phyloP scores from a whole-genome alignment of 2,888 invertebrate genomes.

The Rhagium mordax region DNA sequence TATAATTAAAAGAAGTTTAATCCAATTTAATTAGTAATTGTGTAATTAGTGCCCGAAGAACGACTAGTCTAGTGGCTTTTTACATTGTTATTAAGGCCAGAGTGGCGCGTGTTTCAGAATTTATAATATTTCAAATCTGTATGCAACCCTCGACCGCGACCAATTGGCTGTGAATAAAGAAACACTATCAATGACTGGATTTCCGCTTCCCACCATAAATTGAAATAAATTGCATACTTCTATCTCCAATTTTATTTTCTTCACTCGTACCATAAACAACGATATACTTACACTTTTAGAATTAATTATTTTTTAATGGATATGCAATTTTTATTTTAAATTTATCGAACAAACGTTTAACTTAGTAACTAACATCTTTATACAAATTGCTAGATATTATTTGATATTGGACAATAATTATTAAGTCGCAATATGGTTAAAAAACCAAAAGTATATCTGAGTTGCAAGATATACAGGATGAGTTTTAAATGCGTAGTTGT shows the following conservation, averaged over 20 bases:
- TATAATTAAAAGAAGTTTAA: conserved; percentile 35
- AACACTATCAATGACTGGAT: conserved; percentile 36
- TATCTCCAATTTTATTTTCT: background rate
- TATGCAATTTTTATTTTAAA: too few species aligned
- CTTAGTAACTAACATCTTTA: too few species aligned
- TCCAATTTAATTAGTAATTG: conserved; percentile 44
- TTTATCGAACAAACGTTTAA: too few species aligned
- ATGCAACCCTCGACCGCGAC: conserved; percentile 61
- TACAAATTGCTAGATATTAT: too few species aligned
- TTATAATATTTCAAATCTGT: conserved; percentile 64
- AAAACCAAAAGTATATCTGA: too few species aligned
- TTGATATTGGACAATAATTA: too few species aligned
- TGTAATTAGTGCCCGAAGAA: conserved; percentile 40
- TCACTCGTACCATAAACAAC: background rate
- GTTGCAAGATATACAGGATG: too few species aligned
- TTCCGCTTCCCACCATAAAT: conserved; percentile 21
- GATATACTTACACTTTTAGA: too few species aligned
- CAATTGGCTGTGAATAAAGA: conserved; percentile 63
- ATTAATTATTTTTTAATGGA: too few species aligned
- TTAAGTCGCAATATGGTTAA: too few species aligned
- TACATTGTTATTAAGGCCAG: conserved; percentile 58
- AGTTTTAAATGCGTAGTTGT: too few species aligned
- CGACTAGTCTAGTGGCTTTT: conserved; percentile 45
- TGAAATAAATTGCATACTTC: conserved; percentile 9
- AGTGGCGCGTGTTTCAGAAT: conserved; percentile 59